phyloP scores from a whole-genome alignment of 2,113 vertebrate genomes.

The Nycticebus coucang region DNA sequence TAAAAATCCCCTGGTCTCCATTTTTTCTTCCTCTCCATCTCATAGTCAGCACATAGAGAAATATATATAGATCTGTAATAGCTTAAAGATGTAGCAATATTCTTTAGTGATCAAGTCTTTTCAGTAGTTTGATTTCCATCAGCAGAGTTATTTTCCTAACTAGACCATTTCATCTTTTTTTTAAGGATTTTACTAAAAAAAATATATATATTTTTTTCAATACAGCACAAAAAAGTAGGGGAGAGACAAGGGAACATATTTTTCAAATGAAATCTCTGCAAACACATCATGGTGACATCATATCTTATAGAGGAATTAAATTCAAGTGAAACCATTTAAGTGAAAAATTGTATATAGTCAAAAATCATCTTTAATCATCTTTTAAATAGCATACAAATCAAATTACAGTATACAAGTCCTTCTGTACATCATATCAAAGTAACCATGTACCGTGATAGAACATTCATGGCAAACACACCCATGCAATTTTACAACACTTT shows the following conservation, averaged over 20 bases:
- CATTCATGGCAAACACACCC: not conserved
- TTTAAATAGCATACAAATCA: not conserved
- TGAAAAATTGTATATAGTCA: not conserved
- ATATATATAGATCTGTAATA: not conserved
- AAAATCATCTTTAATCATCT: slow-evolving; percentile 30
- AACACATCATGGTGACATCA: not conserved
- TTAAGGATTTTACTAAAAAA: slow-evolving; percentile 16
- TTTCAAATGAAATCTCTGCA: slow-evolving; percentile 41
- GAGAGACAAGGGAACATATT: not conserved
- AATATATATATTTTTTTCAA: no score
- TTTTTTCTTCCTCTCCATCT: not conserved
- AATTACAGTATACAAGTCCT: not conserved
- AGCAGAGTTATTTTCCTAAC: not conserved
- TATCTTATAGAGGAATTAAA: not conserved
- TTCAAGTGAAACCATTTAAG: slow-evolving; percentile 30
- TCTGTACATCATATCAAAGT: not conserved
- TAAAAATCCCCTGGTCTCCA: not conserved
- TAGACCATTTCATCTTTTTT: slow-evolving; percentile 1
- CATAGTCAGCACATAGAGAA: not conserved
- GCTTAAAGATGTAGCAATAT: not conserved
- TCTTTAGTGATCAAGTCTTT: not conserved
- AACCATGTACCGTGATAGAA: not conserved
- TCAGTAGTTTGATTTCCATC: not conserved
- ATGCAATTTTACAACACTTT: not conserved
- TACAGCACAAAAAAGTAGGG: not conserved